Evolutionary conservation across 2,797 vertebrate species (phyloP), one percentile per base, ranked within the genome.

Genomic region (Naso thynnoides): DNA sequence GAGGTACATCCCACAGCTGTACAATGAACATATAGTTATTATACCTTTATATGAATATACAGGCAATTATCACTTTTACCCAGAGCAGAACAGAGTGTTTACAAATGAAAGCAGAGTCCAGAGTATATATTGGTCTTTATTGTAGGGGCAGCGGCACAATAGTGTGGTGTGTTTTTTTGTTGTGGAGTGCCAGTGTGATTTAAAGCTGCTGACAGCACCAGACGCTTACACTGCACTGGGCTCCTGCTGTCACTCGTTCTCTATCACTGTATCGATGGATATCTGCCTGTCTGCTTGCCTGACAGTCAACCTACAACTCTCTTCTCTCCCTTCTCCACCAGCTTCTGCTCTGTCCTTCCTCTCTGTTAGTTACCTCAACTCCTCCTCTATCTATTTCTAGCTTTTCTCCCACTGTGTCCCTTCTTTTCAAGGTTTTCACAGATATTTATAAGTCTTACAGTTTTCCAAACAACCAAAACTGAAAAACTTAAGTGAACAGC

Each of bases 181-280:
- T 95, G 76, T 91, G 87, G 92, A 95, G 94, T 94, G 86, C 92
- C 92, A 91, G 91, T 93, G 92, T 96, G 95, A 95, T 96, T 96
- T 95, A 96, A 96, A 97, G 95, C 94, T 96, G 95, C 95, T 97
- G 96, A 96, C 95, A 95, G 88, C 91, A 94, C 90, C 92, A 95
- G 95, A 95, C 86, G 24, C 93, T 96, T 93, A 95, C 95, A 95
- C 92, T 95, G 96, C 94, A 94, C 84, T 92, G 78, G 92, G 89
- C 87, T 92, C 89, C 92, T 83, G 84, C 93, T 93, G 53, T 88
- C 69, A 92, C 92, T 71, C 86, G 91, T 94, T 93, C 95, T 95
- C 94, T 58, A 87, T 95, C 95, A 95, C 96, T 95, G 93, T 95
- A 95, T 95, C 93, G 94, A 94, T 82, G 93, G 90, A 88, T 93